Base-by-base conservation (phyloP, 2,888 invertebrate genomes). In the Buathra laborator region DNA sequence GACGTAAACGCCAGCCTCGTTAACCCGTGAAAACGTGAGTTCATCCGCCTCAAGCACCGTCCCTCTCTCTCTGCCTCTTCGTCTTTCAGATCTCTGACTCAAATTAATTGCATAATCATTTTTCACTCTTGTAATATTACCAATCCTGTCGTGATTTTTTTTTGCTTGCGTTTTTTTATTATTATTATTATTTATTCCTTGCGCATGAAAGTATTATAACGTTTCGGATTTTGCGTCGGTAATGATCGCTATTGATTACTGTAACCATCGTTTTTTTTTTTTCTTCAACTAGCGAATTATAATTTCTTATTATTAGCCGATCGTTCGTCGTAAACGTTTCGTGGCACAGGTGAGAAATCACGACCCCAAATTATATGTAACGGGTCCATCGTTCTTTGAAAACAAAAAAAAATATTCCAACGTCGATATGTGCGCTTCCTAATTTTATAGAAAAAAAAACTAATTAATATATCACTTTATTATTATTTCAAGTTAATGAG, bases 1-100 rank as follows among this genome's bases (percentile, higher is more conserved):
- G 89, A 89, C 88, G 86, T 88, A 87, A 90, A 87, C 88, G 88
- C 86, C 89, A 89, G 90, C 89, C 90, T 89, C 89, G 89, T 90
- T 91, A 89, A 90, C 88, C 90, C 89, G 88, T 74, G 87, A 83
- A 87, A 87, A 85, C 87, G 88, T 88, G 88, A 85, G 87, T 86
- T 88, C 87, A 82, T 81, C 86, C 85, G 86, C 78, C 84, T 85
- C 81, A 56, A 81, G 32, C 76, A 81, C 78, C 81, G 48, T 37
- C 67, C 48, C 74, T 66, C 70, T 48, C 44, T 76, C 67, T 68
- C 46, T 62, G 24, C 48, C 44, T 70, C 24, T 16, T 62, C 56
- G 64, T 82, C 85, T 64, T 46, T 74, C 68, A 79, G 66, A 86
- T 81, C 68, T 78, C 78, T 51, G 74, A 74, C 83, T 83, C 64